These are phyloP conservation scores for Anhinga anhinga DNA, from an alignment of 2,113 vertebrate species.

Conservation along the genomic window DNA sequence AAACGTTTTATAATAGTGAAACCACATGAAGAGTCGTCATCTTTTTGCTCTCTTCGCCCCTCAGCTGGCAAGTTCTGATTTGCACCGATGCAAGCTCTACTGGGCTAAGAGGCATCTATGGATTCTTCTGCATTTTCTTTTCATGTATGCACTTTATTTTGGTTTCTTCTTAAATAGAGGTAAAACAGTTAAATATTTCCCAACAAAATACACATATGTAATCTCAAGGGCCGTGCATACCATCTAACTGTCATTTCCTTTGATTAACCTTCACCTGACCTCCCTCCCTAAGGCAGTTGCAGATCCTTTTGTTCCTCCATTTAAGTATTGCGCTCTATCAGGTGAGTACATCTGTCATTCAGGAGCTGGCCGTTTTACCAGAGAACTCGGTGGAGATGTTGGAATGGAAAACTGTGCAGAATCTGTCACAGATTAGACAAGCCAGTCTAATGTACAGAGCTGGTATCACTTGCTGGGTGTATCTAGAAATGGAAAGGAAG, in stretches of 20 bases:
- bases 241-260: conserved; percentile 76
- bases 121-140: neutral
- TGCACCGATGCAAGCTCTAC: rapidly evolving
- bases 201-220: neutral
- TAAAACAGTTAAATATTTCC: conserved; percentile 55
- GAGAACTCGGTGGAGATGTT: rapidly evolving
- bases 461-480: rapidly evolving
- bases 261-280: conserved; percentile 79
- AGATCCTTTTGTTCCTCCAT: conserved; percentile 46
- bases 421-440: neutral
- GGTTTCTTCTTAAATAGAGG: conserved; percentile 12
- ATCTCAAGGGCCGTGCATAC: conserved; percentile 62
- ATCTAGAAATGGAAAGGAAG: neutral
- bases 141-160: neutral
- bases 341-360: conserved; percentile 19
- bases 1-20: rapidly evolving
- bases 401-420: neutral
- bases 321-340: neutral
- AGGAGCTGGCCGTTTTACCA: neutral
- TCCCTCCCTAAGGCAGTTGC: conserved; percentile 55
- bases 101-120: rapidly evolving
- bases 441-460: neutral
- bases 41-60: neutral
- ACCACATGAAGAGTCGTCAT: neutral
- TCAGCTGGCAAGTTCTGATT: neutral